phyloP scores from a whole-genome alignment of 2,113 vertebrate species.

The Synchiropus splendidus region DNA sequence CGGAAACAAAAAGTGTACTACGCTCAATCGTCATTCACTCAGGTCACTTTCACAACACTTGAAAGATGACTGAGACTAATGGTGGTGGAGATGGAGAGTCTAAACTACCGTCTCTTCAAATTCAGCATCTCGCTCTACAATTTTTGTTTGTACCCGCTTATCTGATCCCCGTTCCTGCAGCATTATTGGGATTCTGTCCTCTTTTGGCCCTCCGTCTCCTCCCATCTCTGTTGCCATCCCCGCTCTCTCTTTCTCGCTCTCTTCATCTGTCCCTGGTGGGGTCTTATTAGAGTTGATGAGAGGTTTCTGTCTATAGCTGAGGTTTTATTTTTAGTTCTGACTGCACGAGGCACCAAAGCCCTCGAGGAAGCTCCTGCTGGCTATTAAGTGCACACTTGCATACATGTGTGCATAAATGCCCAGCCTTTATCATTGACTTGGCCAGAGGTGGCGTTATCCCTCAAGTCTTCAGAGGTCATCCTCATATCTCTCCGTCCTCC shows the following conservation, averaged over 20 bases:
- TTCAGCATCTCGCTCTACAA: no score
- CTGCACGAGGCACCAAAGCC: no score
- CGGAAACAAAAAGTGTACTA: no score
- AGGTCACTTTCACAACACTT: no score
- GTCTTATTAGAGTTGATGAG: conserved; percentile 55
- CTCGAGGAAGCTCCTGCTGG: conserved; percentile 37
- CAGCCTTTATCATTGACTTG: conserved; percentile 1
- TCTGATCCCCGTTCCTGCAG: conserved; percentile 5
- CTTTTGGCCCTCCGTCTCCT: conserved; percentile 46
- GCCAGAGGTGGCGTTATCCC: conserved; percentile 15
- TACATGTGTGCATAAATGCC: conserved; percentile 16
- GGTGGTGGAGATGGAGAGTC: conserved; percentile 52
- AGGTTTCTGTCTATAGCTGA: conserved; percentile 51
- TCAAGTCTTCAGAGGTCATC: conserved; percentile 15
- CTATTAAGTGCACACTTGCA: conserved; percentile 24
- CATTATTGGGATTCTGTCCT: conserved; percentile 36
- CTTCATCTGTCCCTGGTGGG: conserved; percentile 39
- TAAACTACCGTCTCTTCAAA: no score
- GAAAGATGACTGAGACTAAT: no score
- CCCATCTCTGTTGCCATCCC: conserved; percentile 20
- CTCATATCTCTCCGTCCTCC: conserved; percentile 18
- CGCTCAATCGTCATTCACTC: no score
- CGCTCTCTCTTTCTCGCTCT: background rate
- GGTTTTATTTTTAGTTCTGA: conserved; percentile 60
- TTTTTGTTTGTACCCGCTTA: conserved; percentile 6